A percentile compares a stretch with the other conserved stretches of the same genome.
Evolutionary conservation across 2,113 vertebrate species (phyloP).

Genomic region (Burhinus bistriatus): DNA sequence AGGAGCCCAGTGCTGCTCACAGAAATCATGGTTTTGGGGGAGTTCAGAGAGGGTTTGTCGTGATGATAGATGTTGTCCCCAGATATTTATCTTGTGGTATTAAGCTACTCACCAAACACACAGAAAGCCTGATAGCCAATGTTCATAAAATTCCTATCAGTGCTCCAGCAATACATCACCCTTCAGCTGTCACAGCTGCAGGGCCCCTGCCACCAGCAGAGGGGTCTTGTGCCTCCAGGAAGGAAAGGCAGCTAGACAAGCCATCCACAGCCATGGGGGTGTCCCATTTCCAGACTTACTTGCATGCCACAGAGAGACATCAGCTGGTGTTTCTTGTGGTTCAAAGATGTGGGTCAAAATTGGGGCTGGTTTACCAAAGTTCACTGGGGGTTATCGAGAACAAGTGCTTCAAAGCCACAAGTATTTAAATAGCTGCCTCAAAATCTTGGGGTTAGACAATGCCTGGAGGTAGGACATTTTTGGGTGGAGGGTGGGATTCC

Average conservation of each 20-base stretch:
- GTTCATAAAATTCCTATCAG: background rate
- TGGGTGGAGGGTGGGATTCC: background rate
- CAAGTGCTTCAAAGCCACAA: background rate
- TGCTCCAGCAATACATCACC: background rate
- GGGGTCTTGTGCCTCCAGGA: background rate
- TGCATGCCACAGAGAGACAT: background rate
- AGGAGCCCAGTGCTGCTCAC: background rate
- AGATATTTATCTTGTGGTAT: background rate
- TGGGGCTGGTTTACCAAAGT: background rate
- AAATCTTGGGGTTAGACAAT: background rate
- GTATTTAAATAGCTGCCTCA: background rate
- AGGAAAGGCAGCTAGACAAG: background rate
- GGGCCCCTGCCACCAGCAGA: background rate
- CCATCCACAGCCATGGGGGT: accelerated
- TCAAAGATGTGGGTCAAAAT: background rate
- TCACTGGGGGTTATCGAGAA: background rate
- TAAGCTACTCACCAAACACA: background rate
- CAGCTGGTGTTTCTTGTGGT: background rate
- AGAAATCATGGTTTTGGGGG: background rate
- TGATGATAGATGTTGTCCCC: background rate
- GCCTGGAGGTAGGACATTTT: background rate
- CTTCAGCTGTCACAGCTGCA: background rate
- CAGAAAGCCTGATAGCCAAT: background rate
- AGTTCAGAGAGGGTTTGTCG: background rate
- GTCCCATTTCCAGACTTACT: background rate